Conservation (phyloP, 2,888 invertebrate genomes). For the Tachystola acroxantha region DNA sequence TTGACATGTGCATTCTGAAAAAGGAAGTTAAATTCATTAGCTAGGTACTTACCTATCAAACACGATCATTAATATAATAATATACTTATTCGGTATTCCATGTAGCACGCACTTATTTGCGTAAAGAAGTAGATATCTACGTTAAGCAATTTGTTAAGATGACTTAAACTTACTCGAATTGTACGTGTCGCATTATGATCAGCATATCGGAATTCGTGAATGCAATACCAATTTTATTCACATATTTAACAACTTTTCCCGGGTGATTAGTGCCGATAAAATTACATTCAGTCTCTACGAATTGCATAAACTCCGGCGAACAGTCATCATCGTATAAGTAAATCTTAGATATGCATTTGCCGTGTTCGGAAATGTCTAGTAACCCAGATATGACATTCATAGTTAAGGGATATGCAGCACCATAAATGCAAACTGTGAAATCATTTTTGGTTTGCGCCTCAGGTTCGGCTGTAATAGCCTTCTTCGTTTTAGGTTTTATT, state of each 20-base stretch:
- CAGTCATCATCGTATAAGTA: slow-evolving; percentile 48
- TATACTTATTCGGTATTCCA: no score
- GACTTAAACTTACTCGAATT: slow-evolving; percentile 43
- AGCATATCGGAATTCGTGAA: slow-evolving; percentile 69
- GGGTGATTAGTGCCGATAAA: slow-evolving; percentile 39
- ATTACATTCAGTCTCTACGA: slow-evolving; percentile 50
- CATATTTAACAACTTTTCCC: slow-evolving; percentile 49
- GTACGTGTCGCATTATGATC: slow-evolving; percentile 68
- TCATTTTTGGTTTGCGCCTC: slow-evolving; percentile 17
- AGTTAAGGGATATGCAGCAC: slow-evolving; percentile 44
- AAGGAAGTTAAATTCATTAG: no score
- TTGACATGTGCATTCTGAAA: slow-evolving; percentile 40
- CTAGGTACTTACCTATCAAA: no score
- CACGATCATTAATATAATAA: no score
- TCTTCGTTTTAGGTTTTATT: background rate
- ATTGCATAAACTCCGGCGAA: slow-evolving; percentile 38
- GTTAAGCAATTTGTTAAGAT: no score
- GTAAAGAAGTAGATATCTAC: no score
- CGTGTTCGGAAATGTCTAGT: slow-evolving; percentile 33
- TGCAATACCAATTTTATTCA: slow-evolving; percentile 61
- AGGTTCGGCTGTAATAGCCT: slow-evolving; percentile 9
- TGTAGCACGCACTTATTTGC: no score
- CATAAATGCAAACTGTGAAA: slow-evolving; percentile 50
- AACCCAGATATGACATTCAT: slow-evolving; percentile 54
- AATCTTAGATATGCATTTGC: slow-evolving; percentile 45